Base-by-base conservation (phyloP, 1,140 invertebrate genomes). In the Microplitis demolitor region DNA sequence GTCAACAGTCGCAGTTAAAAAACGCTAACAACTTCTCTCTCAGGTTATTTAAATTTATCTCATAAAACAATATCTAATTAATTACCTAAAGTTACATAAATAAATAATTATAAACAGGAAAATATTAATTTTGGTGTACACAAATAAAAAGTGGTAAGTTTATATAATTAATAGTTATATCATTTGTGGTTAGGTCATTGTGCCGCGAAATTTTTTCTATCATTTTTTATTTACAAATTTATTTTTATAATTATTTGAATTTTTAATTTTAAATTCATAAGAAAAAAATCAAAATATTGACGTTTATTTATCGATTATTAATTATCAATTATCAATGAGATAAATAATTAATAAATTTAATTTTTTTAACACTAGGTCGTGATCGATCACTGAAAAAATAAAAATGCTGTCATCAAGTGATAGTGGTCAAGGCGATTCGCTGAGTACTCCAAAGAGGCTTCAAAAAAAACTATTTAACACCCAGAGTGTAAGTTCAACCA, bases 291-390 rank as follows among this genome's bases (percentile, higher is more conserved):
- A 24, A 24, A 24, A 24, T 24, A 24, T 24, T 24, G 24, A 24
- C 1, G 24, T 24, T 24, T 24, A 24, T 24, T 24, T 24, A 24
- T 24, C 2, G 24, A 24, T 24, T 24, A 24, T 24, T 24, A 24
- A 24, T 24, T 24, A 24, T 24, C 2, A 24, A 24, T 24, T 24
- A 24, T 24, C 24, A 24, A 24, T 24, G 24, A 24, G 24, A 24
- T 24, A 24, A 2, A n/a, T 37, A 45, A 70, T 71, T 62, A 56
- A 62, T 60, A 54, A 35, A 71, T 45, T 70, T 79, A 73, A 76
- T 75, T 70, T 62, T 87, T 90, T 56, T 34, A 56, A 34, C 39
- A 3, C 4, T 24, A 35, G 16, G n/a, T 53, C 87, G 35, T 34
- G 9, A 31, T 24, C 4, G 66, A 56, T 67, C 6, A 51, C 39